Conservation (phyloP, 2,797 vertebrate genomes). For the Microctenopoma steveboyesi region DNA sequence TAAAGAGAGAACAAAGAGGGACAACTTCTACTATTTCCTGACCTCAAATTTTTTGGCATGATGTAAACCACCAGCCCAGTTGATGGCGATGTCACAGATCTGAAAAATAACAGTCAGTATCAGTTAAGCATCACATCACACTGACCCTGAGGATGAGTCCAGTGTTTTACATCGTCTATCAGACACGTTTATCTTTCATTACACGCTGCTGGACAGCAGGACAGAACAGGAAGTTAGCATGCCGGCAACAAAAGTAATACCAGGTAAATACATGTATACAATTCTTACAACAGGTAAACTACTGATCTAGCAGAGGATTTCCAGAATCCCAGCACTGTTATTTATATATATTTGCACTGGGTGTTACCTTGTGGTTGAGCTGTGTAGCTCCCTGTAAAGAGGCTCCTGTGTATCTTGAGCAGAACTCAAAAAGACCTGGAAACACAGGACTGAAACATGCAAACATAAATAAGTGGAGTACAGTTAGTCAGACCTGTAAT, state of each 20-base stretch:
- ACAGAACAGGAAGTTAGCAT: neutral
- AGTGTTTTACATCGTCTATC: slow-evolving; percentile 2
- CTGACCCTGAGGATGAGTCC: neutral
- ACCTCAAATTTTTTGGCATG: slow-evolving; percentile 99
- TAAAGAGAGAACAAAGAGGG: neutral
- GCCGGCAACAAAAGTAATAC: neutral
- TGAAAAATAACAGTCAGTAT: slow-evolving; percentile 59
- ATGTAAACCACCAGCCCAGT: slow-evolving; percentile 97
- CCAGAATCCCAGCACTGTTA: neutral
- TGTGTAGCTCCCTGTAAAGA: slow-evolving; percentile 97
- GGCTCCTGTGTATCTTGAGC: slow-evolving; percentile 96
- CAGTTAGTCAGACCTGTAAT: neutral
- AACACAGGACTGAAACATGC: slow-evolving; percentile 90
- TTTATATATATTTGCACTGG: neutral
- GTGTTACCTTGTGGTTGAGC: slow-evolving; percentile 96
- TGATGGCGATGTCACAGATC: slow-evolving; percentile 99
- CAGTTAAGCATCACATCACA: neutral
- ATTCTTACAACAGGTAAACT: neutral
- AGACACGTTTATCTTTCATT: slow-evolving; percentile 8
- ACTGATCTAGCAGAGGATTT: neutral
- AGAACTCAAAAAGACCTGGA: slow-evolving; percentile 97
- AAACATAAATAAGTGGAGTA: neutral
- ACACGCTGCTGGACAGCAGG: neutral
- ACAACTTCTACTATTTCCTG: slow-evolving; percentile 13
- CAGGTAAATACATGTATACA: neutral